These are phyloP conservation scores for Hyperoodon ampullatus DNA, from an alignment of 2,113 vertebrate genomes.

Conservation along the genomic window DNA sequence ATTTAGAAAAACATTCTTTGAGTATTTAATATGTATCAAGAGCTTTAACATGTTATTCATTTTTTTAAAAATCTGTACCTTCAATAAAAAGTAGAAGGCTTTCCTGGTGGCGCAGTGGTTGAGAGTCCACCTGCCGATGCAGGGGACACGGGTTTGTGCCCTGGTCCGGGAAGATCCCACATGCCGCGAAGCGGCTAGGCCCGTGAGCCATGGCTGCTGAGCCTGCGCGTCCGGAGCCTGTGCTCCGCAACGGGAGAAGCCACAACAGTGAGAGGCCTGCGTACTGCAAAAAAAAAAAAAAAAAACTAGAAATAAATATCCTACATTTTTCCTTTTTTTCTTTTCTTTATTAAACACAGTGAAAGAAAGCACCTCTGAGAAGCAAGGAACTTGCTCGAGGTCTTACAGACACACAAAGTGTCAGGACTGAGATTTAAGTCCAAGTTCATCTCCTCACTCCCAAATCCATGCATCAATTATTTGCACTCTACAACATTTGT, in stretches of 20 bases:
- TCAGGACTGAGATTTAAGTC: neutral
- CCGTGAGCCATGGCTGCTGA: too few species aligned
- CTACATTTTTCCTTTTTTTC: neutral
- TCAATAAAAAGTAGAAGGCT: neutral
- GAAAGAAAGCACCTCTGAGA: constrained; percentile 3
- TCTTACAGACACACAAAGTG: neutral
- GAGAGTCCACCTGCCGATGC: too few species aligned
- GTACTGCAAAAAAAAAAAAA: too few species aligned
- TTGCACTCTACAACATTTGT: neutral
- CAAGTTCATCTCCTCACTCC: neutral
- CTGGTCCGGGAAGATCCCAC: too few species aligned
- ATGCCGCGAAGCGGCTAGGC: too few species aligned
- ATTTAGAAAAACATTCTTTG: neutral
- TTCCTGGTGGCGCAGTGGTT: too few species aligned
- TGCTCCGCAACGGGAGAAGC: too few species aligned
- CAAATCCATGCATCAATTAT: neutral
- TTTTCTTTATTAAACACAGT: neutral
- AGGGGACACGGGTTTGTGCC: too few species aligned
- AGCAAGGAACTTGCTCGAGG: neutral
- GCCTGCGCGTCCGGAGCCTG: too few species aligned
- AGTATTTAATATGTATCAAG: neutral
- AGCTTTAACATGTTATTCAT: neutral
- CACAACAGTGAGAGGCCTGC: too few species aligned
- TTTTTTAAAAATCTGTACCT: neutral
- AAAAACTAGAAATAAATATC: neutral